Percentiles rank a stretch among this genome's conserved stretches.
These are phyloP conservation scores for Apamea sordens DNA, from an alignment of 2,888 invertebrate genomes.

Conservation along the genomic window DNA sequence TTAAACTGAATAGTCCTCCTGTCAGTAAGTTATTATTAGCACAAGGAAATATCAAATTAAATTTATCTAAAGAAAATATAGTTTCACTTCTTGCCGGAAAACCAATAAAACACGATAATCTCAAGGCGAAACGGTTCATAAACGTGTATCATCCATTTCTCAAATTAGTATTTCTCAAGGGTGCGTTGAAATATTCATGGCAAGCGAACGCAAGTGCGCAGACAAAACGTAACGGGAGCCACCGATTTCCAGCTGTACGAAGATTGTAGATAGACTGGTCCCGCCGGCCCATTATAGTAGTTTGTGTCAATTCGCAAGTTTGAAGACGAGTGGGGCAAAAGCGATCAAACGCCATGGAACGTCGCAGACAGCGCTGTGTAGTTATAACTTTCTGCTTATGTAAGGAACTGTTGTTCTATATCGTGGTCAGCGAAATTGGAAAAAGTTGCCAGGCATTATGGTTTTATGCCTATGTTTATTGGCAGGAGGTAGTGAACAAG, in stretches of 20 bases:
- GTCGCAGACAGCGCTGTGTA: constrained; percentile 20
- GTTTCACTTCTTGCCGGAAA: constrained; percentile 3
- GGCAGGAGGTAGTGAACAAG: constrained; percentile 4
- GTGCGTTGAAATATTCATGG: constrained; percentile 27
- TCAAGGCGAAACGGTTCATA: constrained; percentile 24
- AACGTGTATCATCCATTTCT: constrained; percentile 26
- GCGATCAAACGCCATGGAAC: constrained; percentile 38
- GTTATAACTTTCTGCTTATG: constrained; percentile 58
- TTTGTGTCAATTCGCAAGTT: constrained; percentile 66
- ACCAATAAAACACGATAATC: neutral
- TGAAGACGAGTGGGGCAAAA: constrained; percentile 45
- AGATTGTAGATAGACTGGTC: constrained; percentile 36
- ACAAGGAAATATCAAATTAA: constrained; percentile 17
- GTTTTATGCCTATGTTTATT: constrained; percentile 22
- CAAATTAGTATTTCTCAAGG: constrained; percentile 39
- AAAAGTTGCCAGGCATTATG: constrained; percentile 31
- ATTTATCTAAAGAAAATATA: neutral
- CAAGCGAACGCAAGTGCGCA: neutral
- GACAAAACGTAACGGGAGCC: constrained; percentile 25
- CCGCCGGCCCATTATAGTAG: constrained; percentile 56
- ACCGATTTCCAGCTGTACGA: constrained; percentile 20
- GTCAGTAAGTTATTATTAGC: neutral
- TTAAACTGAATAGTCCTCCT: neutral
- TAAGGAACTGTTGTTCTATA: constrained; percentile 37
- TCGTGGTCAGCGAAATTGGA: constrained; percentile 53